phyloP scores from a whole-genome alignment of 1,140 invertebrate species.

The Brachionus sp. region DNA sequence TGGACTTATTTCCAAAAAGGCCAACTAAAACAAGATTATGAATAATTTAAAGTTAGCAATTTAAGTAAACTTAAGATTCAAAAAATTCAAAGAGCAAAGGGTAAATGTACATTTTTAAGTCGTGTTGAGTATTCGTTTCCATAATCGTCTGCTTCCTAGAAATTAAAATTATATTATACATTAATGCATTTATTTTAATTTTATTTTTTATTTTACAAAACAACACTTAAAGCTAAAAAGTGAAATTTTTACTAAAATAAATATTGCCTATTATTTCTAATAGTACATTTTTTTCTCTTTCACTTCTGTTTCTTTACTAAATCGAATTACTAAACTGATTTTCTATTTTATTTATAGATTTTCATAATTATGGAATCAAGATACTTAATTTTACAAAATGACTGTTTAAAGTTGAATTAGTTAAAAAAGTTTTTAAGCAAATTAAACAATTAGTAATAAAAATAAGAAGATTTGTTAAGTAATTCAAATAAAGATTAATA shows the following conservation, averaged over 20 bases:
- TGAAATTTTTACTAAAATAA: background rate
- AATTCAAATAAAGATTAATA: too few relatives aligned
- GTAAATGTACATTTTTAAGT: conserved; percentile 21
- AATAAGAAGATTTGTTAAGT: too few relatives aligned
- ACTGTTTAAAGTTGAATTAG: too few relatives aligned
- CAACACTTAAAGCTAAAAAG: background rate
- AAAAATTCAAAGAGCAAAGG: background rate
- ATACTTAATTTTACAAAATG: too few relatives aligned
- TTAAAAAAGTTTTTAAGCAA: too few relatives aligned
- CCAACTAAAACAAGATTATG: conserved; percentile 7
- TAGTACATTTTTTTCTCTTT: too few relatives aligned
- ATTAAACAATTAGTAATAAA: too few relatives aligned
- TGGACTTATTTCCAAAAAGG: conserved; percentile 39
- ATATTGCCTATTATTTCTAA: background rate
- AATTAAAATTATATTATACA: background rate
- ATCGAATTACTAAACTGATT: too few relatives aligned
- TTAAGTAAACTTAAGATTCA: background rate
- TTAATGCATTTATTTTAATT: background rate
- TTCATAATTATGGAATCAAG: too few relatives aligned
- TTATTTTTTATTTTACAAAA: too few relatives aligned
- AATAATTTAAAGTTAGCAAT: background rate
- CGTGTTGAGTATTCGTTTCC: conserved; percentile 8
- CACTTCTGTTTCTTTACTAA: too few relatives aligned
- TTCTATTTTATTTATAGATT: too few relatives aligned
- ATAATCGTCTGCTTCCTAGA: conserved; percentile 10